Evolutionary conservation across 2,888 invertebrate genomes (phyloP), one percentile per base, ranked within the genome.

Genomic region (Helicoverpa assulta): DNA sequence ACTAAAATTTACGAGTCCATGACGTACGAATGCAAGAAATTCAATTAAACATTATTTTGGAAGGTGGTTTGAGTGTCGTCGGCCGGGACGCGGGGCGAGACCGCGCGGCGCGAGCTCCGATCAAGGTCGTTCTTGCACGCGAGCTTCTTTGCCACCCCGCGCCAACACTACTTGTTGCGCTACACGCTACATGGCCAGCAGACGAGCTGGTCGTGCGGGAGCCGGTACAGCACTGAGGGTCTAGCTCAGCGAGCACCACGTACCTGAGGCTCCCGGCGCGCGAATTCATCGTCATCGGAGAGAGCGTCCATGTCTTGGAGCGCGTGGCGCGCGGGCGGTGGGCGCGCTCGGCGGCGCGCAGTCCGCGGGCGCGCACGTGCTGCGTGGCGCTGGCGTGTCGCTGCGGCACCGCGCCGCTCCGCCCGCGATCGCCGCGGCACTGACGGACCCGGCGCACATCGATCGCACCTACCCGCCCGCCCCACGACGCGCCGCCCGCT

Each of bases 261-360:
- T 94, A 95, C 95, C 95, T 95, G 95, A 85, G 91, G 91, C 82
- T 94, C 94, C 78, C 94, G 93, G 89, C 94, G 94, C 90, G 91
- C 85, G 89, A 90, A 94, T 62, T 95, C 95, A 86, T 95, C 95
- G 90, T 95, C 95, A 91, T 95, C 95, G 88, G 95, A 95, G 90
- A 95, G 95, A 89, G 93, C 94, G 93, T 95, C 95, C 95, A 95
- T 95, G 90, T 90, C 91, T 86, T 73, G 82, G 73, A 71, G 79
- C 74, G 87, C 72, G 88, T 83, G 89, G 87, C 76, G 81, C 85
- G 87, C 86, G 86, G 83, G 86, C 83, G 87, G 86, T 85, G 90
- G 85, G 89, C 89, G 90, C 89, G 90, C 89, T 87, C 90, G 91
- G 90, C 91, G 92, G 92, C 92, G 93, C 93, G 91, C 90, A 82